Evolutionary conservation across 2,113 vertebrate genomes (phyloP).

Genomic region (Carettochelys insculpta): DNA sequence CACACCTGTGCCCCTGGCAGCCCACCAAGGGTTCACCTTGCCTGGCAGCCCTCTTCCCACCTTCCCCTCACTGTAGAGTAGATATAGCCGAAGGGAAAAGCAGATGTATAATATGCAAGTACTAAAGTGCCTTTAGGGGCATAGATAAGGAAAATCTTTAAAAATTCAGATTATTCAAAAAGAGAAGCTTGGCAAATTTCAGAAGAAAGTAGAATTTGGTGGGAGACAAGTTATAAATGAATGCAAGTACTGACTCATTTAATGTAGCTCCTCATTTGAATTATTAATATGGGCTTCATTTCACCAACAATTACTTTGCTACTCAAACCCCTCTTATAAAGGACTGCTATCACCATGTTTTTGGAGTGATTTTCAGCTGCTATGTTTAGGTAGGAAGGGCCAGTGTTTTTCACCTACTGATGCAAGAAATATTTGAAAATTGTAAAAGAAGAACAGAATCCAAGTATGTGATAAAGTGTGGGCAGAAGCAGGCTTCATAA

Average conservation of each 20-base stretch:
- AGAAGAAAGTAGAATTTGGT: neutral
- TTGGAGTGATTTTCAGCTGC: conserved; percentile 31
- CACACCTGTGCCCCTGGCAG: no score
- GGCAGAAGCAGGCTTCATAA: conserved; percentile 38
- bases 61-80: no score
- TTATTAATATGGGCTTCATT: conserved; percentile 39
- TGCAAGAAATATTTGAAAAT: conserved; percentile 46
- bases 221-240: neutral
- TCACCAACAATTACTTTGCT: neutral
- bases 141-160: neutral
- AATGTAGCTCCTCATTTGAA: conserved; percentile 42
- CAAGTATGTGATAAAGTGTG: conserved; percentile 30
- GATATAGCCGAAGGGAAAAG: no score
- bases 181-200: neutral
- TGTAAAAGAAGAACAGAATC: conserved; percentile 35
- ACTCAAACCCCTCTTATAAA: neutral
- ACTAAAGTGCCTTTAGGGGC: neutral
- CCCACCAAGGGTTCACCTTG: no score
- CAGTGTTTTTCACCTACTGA: conserved; percentile 21
- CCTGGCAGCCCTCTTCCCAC: no score
- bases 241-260: neutral
- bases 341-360: neutral
- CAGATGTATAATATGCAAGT: neutral
- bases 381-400: conserved; percentile 17
- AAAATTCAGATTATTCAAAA: neutral